Conservation (phyloP, 53 echinoderm and acorn worm species). For the Paelopatides confundens region DNA sequence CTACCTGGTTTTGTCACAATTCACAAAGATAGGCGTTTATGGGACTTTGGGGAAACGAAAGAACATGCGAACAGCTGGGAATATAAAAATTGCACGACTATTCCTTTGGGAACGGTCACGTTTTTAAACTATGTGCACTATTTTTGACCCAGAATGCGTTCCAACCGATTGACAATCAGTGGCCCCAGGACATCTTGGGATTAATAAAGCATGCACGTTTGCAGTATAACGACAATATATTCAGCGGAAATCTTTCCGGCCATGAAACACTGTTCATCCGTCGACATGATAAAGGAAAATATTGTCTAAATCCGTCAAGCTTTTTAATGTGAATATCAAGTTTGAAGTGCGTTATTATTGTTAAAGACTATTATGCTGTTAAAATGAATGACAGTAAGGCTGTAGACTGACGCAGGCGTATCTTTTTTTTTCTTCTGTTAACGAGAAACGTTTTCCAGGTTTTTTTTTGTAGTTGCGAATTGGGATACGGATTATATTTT, state of each 20-base stretch:
- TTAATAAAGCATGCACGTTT: background rate
- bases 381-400: no score
- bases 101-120: background rate
- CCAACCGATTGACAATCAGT: background rate
- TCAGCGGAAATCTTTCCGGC: background rate
- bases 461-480: no score
- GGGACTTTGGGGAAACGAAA: background rate
- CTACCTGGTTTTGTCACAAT: background rate
- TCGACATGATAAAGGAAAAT: no score
- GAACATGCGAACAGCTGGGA: background rate
- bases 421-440: no score
- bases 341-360: no score
- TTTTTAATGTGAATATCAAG: no score
- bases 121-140: background rate
- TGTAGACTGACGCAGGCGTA: no score
- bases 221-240: background rate
- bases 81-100: background rate
- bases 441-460: no score
- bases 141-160: background rate
- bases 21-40: background rate
- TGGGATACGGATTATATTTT: no score
- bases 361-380: no score
- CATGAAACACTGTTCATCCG: background rate
- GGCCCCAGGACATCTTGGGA: background rate
- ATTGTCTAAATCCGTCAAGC: no score